A percentile compares a stretch with the other conserved stretches of the same genome.
Conservation (phyloP, 2,113 vertebrate genomes). For the Corythornis madagascariensis region DNA sequence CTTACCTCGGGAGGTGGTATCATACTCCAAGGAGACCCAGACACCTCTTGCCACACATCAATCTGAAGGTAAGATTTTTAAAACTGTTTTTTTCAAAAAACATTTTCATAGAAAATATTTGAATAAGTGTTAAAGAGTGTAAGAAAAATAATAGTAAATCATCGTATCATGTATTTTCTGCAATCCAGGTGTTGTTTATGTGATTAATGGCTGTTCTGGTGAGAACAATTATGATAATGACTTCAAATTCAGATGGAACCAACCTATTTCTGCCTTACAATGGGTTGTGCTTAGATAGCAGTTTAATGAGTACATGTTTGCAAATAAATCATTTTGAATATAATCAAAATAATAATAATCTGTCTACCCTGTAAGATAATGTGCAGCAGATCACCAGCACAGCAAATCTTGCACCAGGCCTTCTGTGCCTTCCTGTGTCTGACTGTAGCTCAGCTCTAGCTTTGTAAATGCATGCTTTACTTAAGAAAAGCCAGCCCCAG, state of each 20-base stretch:
- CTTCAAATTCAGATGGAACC: conserved; percentile 24
- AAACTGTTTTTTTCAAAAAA: not conserved
- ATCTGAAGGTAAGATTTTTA: conserved; percentile 84
- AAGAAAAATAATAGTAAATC: not conserved
- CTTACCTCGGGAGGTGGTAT: conserved; percentile 91
- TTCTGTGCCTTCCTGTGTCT: not conserved
- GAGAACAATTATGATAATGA: conserved; percentile 44
- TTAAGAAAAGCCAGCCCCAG: not conserved
- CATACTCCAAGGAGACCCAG: conserved; percentile 96
- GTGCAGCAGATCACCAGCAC: not conserved
- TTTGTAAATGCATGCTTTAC: not conserved
- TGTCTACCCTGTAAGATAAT: not conserved
- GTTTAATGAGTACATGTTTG: not conserved
- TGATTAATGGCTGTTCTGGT: conserved; percentile 37
- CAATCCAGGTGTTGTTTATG: conserved; percentile 25
- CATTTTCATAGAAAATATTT: not conserved
- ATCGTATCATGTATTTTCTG: conserved; percentile 4
- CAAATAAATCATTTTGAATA: conserved; percentile 9
- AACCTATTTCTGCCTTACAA: conserved; percentile 9
- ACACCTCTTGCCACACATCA: conserved; percentile 88
- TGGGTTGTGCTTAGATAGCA: not conserved
- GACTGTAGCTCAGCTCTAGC: not conserved
- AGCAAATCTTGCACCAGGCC: not conserved
- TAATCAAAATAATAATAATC: not conserved
- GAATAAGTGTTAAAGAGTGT: not conserved